A percentile compares a stretch with the other conserved stretches of the same genome.
Evolutionary conservation across 2,797 vertebrate genomes (phyloP).

Genomic region (Pseudochirops corinnae): DNA sequence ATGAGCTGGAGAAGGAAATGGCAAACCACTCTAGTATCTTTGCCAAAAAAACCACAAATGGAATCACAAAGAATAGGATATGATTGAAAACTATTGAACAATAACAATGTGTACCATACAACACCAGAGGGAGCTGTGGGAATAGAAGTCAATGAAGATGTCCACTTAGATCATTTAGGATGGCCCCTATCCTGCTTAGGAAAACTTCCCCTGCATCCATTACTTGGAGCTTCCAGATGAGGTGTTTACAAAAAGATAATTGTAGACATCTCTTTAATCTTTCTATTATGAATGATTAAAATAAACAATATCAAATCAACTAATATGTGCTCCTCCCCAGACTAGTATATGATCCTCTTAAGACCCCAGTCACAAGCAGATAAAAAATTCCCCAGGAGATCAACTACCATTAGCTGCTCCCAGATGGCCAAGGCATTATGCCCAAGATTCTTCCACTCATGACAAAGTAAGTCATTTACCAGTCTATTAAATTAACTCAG

Average conservation of each 20-base stretch:
- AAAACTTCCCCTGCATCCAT: background rate
- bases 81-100: background rate
- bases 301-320: background rate
- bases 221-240: background rate
- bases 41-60: background rate
- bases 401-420: background rate
- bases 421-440: background rate
- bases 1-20: background rate
- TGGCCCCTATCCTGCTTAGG: background rate
- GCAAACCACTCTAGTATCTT: background rate
- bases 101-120: background rate
- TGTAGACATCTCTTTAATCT: background rate
- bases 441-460: background rate
- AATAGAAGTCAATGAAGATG: background rate
- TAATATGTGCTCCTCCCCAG: background rate
- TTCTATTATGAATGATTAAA: background rate
- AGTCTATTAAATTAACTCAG: background rate
- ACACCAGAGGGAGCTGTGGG: background rate
- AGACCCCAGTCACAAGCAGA: background rate
- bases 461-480: background rate
- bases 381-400: background rate
- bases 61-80: background rate
- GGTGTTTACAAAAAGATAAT: background rate
- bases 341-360: background rate
- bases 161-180: background rate